A percentile compares a stretch with the other conserved stretches of the same genome.
phyloP scores from a whole-genome alignment of 2,113 vertebrate genomes.

The Cyanoramphus novaezelandiae region DNA sequence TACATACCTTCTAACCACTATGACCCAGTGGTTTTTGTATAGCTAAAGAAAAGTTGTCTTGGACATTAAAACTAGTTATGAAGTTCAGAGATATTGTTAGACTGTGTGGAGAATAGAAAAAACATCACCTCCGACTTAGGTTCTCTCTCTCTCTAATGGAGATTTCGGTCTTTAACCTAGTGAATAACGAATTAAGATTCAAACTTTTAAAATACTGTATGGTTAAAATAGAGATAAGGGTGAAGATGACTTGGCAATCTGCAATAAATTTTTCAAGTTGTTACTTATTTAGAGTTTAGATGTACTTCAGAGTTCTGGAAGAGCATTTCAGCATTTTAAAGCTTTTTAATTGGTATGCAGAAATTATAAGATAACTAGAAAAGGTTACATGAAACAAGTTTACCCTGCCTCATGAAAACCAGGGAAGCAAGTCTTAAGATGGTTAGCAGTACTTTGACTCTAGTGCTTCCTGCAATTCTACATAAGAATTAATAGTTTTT shows the following conservation, averaged over 20 bases:
- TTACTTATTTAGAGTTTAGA: background rate
- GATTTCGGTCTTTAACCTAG: conserved; percentile 55
- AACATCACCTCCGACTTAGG: conserved; percentile 49
- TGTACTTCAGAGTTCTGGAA: background rate
- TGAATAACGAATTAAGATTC: conserved; percentile 52
- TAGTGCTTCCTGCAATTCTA: background rate
- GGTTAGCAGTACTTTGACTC: background rate
- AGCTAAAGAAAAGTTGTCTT: background rate
- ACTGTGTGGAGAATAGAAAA: background rate
- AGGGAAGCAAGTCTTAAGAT: background rate
- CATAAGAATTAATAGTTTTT: background rate
- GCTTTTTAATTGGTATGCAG: background rate
- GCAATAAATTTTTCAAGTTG: background rate
- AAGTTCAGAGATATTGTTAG: background rate
- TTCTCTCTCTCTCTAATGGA: conserved; percentile 21
- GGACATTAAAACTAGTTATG: background rate
- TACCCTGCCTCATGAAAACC: background rate
- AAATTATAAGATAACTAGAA: background rate
- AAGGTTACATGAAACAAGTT: too few species aligned
- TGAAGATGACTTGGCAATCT: background rate
- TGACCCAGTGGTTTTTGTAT: accelerated
- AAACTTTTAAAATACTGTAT: background rate
- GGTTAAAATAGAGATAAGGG: background rate
- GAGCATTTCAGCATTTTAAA: background rate
- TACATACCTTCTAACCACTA: background rate